Evolutionary conservation across 2,888 invertebrate species (phyloP), one percentile per base, ranked within the genome.

Genomic region (Tinea semifulvella): DNA sequence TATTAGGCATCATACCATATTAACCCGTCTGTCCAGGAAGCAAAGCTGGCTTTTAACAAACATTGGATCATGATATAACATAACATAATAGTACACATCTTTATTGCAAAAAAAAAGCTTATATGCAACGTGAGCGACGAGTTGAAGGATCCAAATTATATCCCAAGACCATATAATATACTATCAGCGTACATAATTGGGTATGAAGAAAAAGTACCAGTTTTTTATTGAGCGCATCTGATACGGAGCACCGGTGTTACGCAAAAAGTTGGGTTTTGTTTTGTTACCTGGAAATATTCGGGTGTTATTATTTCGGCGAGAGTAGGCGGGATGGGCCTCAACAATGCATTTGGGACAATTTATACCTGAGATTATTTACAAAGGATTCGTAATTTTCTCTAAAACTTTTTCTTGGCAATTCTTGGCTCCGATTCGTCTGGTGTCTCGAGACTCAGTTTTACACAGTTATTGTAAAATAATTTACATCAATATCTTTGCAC

Each of bases 341-440:
- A 75, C 67, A 69, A 75, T 65, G 57, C 58, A 48, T 46, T 48
- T 54, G 59, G 60, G 62, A 68, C 63, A 65, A 64, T 63, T 69
- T 75, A 60, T 79, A 77, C 79, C 79, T 80, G 77, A 61, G 54
- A 48, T 49, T 73, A 63, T 79, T 75, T 73, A 73, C 68, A 71
- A 70, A 73, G 72, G 68, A 63, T 54, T 57, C 59, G 55, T 58
- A 57, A 45, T 38, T 45, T 55, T 57, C 54, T 59, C 50, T 52
- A 2, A 13, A n/a, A 38, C 4, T 18, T 19, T 38, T 38, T 17
- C 14, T 53, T 54, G 76, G 74, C 73, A 11, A 17, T 38, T 17
- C 14, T 53, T 54, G 76, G 74, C 73, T 65, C 77, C 79, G 55
- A 46, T 38, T 53, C 61, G 77, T 79, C 79, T 77, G 64, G 60